These are phyloP conservation scores for Napeogenes sylphis DNA, from an alignment of 2,888 invertebrate genomes.

Conservation along the genomic window DNA sequence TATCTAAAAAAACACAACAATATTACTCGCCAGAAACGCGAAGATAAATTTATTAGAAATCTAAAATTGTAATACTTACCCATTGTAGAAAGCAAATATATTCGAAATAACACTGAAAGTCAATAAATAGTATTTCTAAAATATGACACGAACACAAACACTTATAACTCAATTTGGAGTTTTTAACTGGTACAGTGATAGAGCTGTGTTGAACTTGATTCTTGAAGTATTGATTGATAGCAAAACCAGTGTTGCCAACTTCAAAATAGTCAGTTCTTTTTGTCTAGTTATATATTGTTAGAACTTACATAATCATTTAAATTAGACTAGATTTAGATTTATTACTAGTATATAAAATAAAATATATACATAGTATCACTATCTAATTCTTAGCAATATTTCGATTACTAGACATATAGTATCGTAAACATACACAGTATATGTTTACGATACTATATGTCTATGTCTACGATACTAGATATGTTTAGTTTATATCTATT, in stretches of 20 bases:
- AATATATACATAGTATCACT: too few relatives aligned
- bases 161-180: background rate
- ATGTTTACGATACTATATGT: too few relatives aligned
- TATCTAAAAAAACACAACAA: constrained; percentile 49
- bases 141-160: constrained; percentile 7
- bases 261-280: background rate
- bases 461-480: too few relatives aligned
- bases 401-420: too few relatives aligned
- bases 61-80: constrained; percentile 37
- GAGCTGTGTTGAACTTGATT: constrained; percentile 3
- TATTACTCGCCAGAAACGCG: constrained; percentile 7
- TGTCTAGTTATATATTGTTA: too few relatives aligned
- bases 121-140: background rate
- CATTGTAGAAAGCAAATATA: constrained; percentile 32
- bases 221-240: constrained; percentile 4
- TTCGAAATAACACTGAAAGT: background rate
- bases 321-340: too few relatives aligned
- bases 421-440: too few relatives aligned
- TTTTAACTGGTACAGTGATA: background rate
- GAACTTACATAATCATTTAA: too few relatives aligned
- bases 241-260: background rate
- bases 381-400: too few relatives aligned
- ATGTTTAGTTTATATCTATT: too few relatives aligned
- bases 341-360: too few relatives aligned
- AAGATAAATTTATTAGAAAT: background rate